Percentiles rank a stretch among this genome's conserved stretches.
Evolutionary conservation across 2,113 vertebrate genomes (phyloP).

Genomic region (Indicator indicator): DNA sequence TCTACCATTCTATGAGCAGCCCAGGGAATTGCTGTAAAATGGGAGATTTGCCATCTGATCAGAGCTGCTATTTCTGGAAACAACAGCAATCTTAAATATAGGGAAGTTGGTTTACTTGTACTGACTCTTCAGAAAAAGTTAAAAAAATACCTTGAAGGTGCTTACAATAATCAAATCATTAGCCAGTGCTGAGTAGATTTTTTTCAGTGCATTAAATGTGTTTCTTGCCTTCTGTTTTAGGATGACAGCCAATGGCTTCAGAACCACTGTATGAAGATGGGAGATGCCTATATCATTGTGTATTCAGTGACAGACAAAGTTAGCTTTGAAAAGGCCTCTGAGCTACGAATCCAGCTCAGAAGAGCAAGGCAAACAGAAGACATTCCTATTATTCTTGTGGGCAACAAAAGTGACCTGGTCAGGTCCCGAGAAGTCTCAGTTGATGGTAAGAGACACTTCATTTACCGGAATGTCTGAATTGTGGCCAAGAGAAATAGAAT

Average conservation of each 20-base stretch:
- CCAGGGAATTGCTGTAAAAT: neutral
- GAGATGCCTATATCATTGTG: slow-evolving; percentile 97
- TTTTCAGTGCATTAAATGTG: neutral
- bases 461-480: neutral
- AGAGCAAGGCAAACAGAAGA: slow-evolving; percentile 93
- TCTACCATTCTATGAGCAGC: neutral
- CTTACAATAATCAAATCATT: neutral
- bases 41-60: neutral
- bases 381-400: slow-evolving; percentile 98
- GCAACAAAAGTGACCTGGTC: slow-evolving; percentile 98
- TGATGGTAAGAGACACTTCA: slow-evolving; percentile 84
- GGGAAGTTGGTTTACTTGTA: neutral
- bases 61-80: neutral
- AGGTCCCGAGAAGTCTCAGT: slow-evolving; percentile 95
- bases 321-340: slow-evolving; percentile 97
- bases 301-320: slow-evolving; percentile 98
- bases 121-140: neutral
- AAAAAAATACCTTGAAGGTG: neutral
- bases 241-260: slow-evolving; percentile 93
- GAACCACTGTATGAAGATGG: slow-evolving; percentile 97
- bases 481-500: neutral
- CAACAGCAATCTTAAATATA: neutral
- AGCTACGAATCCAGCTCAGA: slow-evolving; percentile 94
- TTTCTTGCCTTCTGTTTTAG: slow-evolving; percentile 69
- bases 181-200: neutral